Conservation (phyloP, 2,888 invertebrate genomes). For the Charanyca ferruginea region DNA sequence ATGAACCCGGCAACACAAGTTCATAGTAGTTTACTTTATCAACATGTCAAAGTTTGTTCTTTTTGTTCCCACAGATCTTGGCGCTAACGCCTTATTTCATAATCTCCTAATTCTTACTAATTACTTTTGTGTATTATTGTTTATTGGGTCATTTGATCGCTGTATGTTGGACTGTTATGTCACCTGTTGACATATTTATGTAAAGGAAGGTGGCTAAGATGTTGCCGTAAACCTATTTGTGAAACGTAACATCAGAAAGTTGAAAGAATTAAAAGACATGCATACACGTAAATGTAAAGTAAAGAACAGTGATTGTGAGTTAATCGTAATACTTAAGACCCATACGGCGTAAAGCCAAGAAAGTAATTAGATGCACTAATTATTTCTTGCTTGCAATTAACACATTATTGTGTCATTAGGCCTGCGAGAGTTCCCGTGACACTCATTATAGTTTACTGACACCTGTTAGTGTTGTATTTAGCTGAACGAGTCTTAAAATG, state of each 20-base stretch:
- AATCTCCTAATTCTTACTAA: slow-evolving; percentile 57
- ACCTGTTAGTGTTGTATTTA: slow-evolving; percentile 38
- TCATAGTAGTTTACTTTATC: slow-evolving; percentile 7
- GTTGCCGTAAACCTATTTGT: background rate
- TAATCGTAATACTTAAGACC: no score
- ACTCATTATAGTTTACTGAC: slow-evolving; percentile 47
- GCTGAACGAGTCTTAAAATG: slow-evolving; percentile 42
- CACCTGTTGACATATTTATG: slow-evolving; percentile 39
- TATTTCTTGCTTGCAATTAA: slow-evolving; percentile 31
- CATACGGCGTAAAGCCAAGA: background rate
- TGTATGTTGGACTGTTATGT: slow-evolving; percentile 41
- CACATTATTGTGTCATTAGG: slow-evolving; percentile 46
- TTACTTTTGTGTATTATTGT: slow-evolving; percentile 54
- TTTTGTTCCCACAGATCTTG: slow-evolving; percentile 43
- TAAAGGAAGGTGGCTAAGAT: slow-evolving; percentile 4
- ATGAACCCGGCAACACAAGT: no score
- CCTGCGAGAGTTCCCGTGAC: slow-evolving; percentile 30
- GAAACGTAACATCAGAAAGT: background rate
- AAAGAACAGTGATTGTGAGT: no score
- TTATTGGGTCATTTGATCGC: slow-evolving; percentile 63
- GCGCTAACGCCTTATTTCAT: slow-evolving; percentile 36
- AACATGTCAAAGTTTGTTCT: slow-evolving; percentile 29
- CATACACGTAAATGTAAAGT: no score
- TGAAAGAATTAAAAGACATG: background rate
- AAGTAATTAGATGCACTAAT: slow-evolving; percentile 23